Conservation (phyloP, 2,113 vertebrate genomes). For the Apaloderma vittatum region DNA sequence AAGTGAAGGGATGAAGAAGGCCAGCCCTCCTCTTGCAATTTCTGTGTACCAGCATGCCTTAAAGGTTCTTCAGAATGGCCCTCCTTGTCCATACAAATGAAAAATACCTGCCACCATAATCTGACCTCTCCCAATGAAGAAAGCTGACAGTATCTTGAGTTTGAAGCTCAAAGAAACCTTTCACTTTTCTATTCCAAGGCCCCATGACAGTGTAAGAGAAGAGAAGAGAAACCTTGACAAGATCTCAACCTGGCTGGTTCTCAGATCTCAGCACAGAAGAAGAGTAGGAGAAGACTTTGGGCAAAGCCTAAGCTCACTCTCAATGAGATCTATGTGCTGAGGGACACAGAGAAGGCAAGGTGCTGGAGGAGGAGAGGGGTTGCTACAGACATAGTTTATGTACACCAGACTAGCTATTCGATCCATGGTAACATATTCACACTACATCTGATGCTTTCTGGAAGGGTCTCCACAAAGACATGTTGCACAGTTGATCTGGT, state of each 20-base stretch:
- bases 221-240: neutral
- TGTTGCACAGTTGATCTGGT: rapidly evolving
- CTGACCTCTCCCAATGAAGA: neutral
- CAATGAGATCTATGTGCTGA: neutral
- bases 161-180: neutral
- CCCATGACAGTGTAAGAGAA: neutral
- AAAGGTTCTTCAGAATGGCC: neutral
- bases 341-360: neutral
- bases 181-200: neutral
- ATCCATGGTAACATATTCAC: neutral
- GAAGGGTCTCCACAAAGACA: neutral
- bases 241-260: neutral
- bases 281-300: neutral
- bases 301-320: neutral
- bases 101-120: neutral
- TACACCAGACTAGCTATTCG: neutral
- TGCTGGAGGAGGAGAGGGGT: neutral
- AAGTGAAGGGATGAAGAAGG: neutral
- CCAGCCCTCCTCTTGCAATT: neutral
- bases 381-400: rapidly evolving
- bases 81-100: neutral
- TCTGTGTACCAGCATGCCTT: neutral
- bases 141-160: neutral
- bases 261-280: neutral
- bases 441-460: neutral